Base-by-base conservation (phyloP, 2,113 vertebrate species). In the Boleophthalmus pectinirostris region DNA sequence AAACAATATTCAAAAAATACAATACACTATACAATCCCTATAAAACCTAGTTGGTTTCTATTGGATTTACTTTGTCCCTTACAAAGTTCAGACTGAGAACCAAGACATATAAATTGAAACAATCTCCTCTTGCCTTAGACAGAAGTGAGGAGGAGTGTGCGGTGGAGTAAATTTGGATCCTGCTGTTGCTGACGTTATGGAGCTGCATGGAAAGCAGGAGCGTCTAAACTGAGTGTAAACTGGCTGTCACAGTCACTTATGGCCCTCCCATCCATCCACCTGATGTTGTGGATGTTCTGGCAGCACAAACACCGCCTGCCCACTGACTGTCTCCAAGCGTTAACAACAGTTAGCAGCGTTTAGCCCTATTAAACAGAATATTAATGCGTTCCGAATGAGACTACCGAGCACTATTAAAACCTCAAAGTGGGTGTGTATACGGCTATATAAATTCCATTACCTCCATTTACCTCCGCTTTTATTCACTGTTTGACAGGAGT, bases 381-480 rank as follows among this genome's bases (percentile, higher is more conserved):
- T 90, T 88, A 89, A 90, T 85, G 79, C 72, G 47, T 85, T 82
- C 71, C 66, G 86, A 90, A 81, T 68, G 86, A 85, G 78, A 84
- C 72, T 65, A 88, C 75, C 64, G 58, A 80, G 78, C 74, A 67
- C 79, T 78, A 85, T 90, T 88, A 90, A 89, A 91, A 83, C 69
- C 85, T 91, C 88, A 89, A 90, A 91, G 90, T 80, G 83, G 69
- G 77, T 60, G 79, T 65, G 84, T 73, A 75, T 75, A 69, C 83
- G 80, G 77, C 81, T 88, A 81, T 88, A 81, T 81, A 80, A 75
- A 80, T 80, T 89, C 85, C 82, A 91, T 91, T 92, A 91, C 85
- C 85, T 89, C 86, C 85, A 70, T 90, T 91, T 91, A 90, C 79
- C 86, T 88, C 54, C 33, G 29, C 87, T 81, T 90, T 89, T 91